Evolutionary conservation across 2,113 vertebrate genomes (phyloP).

Genomic region (Chlamydotis undulata): DNA sequence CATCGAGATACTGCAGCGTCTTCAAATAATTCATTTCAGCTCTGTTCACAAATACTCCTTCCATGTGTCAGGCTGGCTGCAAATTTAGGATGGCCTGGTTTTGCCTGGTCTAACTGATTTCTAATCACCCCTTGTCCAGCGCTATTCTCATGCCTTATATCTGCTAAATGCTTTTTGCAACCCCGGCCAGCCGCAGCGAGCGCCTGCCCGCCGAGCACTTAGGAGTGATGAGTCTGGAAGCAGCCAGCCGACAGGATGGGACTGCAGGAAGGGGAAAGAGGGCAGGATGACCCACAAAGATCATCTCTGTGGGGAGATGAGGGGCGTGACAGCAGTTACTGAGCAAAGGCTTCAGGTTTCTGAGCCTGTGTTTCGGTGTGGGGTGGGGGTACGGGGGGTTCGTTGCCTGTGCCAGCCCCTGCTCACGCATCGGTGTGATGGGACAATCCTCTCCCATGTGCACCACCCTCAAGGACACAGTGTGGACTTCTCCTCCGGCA

Average conservation of each 20-base stretch:
- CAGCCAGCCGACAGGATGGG: background rate
- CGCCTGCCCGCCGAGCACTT: background rate
- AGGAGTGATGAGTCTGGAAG: background rate
- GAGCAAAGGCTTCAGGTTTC: fast-evolving
- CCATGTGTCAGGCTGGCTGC: background rate
- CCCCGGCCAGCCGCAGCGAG: background rate
- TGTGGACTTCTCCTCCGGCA: fast-evolving
- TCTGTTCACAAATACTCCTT: background rate
- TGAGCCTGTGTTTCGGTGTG: background rate
- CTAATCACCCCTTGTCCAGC: background rate
- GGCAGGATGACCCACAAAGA: background rate
- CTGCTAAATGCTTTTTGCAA: background rate
- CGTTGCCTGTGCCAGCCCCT: background rate
- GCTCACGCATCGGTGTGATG: fast-evolving
- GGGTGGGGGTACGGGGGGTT: fast-evolving
- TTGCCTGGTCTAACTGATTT: background rate
- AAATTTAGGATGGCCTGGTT: background rate
- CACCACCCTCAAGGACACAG: background rate
- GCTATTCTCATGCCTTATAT: background rate
- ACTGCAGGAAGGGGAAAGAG: background rate
- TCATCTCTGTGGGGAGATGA: background rate
- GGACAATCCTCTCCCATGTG: fast-evolving
- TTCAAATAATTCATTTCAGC: background rate
- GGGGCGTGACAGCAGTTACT: background rate
- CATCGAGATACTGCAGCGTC: background rate